Base-by-base conservation (phyloP, 2,797 vertebrate species). In the Aulostomus chinensis region DNA sequence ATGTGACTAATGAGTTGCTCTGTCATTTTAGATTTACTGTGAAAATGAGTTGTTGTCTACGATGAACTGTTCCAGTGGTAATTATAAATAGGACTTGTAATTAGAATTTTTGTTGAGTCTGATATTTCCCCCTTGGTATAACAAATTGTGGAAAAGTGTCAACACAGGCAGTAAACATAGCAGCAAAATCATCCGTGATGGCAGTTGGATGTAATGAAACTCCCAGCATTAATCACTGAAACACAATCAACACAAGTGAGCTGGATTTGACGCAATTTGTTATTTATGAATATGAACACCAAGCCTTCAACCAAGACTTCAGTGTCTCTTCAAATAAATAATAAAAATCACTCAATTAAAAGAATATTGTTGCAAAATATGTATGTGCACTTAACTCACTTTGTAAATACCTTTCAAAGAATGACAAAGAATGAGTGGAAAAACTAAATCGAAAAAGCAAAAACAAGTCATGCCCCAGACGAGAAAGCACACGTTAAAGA, bases 101-200 rank as follows among this genome's bases (percentile, higher is more conserved):
- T 29, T 21, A 31, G 33, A 3, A 26, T 43, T 64, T 57, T 30
- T 24, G 3, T n/a, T n/a, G n/a, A n/a, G n/a, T n/a, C n/a, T n/a
- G 12, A 46, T 47, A 61, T 63, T 65, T 61, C 29, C 39, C 43
- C 37, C 1, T 35, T 25, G 29, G 53, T 68, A 41, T 54, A 50
- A 61, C 45, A 80, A 60, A 71, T 59, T 58, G 39, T n/a, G 30
- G 9, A 52, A 58, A 57, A 34, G 42, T 54, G 32, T 67, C 47
- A 63, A 45, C 51, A 41, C 31, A 10, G 32, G 50, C 54, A 49
- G 37, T 62, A 63, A 70, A 69, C 53, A 58, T 29, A 9, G 37
- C 45, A 52, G 35, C 22, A 61, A 73, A 66, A 65, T 39, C 51
- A 60, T 54, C 29, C 14, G 21, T 6, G 43, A 26, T 42, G 35